Evolutionary conservation across 2,888 invertebrate genomes (phyloP).

Genomic region (Brachypalpus laphriformis): DNA sequence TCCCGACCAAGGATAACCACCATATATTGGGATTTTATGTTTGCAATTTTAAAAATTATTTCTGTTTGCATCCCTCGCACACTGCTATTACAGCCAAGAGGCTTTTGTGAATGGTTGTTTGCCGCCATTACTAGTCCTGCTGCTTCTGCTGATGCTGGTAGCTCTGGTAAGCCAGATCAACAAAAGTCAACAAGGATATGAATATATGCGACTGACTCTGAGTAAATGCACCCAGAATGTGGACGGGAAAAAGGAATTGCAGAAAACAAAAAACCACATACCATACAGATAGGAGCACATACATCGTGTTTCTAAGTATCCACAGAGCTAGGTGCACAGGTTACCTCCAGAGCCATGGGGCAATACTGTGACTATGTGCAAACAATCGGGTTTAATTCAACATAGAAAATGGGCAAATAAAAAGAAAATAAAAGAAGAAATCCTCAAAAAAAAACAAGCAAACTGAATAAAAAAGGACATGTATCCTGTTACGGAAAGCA

Average conservation of each 20-base stretch:
- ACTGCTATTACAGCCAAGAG: constrained; percentile 8
- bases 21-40: constrained; percentile 50
- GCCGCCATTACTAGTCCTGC: not conserved
- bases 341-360: not conserved
- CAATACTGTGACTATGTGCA: constrained; percentile 52
- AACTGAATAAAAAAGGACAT: constrained; percentile 24
- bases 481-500: constrained; percentile 48
- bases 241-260: not conserved
- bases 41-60: constrained; percentile 49
- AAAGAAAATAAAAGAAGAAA: constrained; percentile 1
- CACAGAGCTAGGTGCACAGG: constrained; percentile 5
- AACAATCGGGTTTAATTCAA: constrained; percentile 69
- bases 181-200: constrained; percentile 66
- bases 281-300: not conserved
- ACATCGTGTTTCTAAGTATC: constrained; percentile 3
- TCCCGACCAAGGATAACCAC: constrained; percentile 32
- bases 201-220: constrained; percentile 37
- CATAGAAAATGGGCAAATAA: constrained; percentile 10
- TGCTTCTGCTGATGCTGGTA: not conserved
- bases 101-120: not conserved
- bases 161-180: constrained; percentile 58
- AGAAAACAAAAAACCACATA: not conserved
- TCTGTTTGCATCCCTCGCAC: constrained; percentile 6
- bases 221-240: constrained; percentile 41
- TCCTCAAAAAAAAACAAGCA: constrained; percentile 10